phyloP scores from a whole-genome alignment of 2,888 invertebrate genomes.

The Alentia gelatinosa region DNA sequence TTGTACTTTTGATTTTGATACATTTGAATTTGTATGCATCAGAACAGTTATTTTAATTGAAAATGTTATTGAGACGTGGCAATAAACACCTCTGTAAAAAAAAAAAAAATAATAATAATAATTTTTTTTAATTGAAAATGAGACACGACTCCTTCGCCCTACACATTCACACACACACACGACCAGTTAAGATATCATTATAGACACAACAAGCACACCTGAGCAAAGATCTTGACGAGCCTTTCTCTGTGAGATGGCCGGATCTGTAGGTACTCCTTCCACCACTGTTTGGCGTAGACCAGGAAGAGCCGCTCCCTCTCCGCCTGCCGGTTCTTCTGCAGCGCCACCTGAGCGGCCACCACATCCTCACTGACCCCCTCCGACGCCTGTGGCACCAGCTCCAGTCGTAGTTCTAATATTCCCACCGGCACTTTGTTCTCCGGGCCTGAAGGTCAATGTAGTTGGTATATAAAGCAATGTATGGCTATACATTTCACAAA shows the following conservation, averaged over 20 bases:
- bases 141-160: no score
- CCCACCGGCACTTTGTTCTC: conserved; percentile 78
- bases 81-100: no score
- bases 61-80: no score
- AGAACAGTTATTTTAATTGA: no score
- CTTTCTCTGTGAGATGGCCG: conserved; percentile 76
- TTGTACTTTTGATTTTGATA: no score
- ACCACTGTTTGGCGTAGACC: conserved; percentile 81
- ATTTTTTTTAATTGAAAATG: no score
- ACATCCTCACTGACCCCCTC: conserved; percentile 73
- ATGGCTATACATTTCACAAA: no score
- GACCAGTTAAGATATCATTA: no score
- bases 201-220: conserved; percentile 70
- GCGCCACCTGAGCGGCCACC: conserved; percentile 74
- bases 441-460: conserved; percentile 69
- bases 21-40: no score
- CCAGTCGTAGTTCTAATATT: conserved; percentile 77
- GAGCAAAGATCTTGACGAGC: conserved; percentile 81
- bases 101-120: no score
- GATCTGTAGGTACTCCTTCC: conserved; percentile 80
- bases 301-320: conserved; percentile 80
- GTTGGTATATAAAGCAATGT: no score
- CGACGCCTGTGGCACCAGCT: conserved; percentile 74
- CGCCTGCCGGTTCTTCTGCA: conserved; percentile 76
- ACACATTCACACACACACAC: no score